Evolutionary conservation across 2,888 invertebrate genomes (phyloP).

Genomic region (Pristionchus exspectatus): DNA sequence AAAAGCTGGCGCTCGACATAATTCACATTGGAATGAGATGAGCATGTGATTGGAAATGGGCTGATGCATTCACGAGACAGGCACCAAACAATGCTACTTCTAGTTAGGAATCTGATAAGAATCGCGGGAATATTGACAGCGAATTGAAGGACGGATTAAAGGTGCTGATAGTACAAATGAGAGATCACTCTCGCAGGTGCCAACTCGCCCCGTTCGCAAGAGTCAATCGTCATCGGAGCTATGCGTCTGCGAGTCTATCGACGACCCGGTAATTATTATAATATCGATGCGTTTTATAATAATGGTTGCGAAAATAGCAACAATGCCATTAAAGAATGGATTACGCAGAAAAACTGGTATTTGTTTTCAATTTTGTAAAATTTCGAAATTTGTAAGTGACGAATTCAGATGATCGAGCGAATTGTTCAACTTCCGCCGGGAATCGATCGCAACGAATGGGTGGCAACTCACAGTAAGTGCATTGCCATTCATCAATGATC

Average conservation of each 20-base stretch:
- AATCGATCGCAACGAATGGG: slow-evolving; percentile 98
- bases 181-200: slow-evolving; percentile 26
- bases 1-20: neutral
- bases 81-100: slow-evolving; percentile 17
- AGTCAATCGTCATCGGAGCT: slow-evolving; percentile 57
- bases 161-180: neutral
- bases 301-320: too few species aligned
- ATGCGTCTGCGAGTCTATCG: slow-evolving; percentile 77
- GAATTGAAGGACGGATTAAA: neutral
- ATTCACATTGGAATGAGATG: neutral
- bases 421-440: slow-evolving; percentile 95
- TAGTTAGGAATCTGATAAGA: neutral
- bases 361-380: neutral
- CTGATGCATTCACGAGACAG: neutral
- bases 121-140: neutral
- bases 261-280: slow-evolving; percentile 65
- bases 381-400: neutral
- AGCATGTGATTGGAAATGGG: neutral
- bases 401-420: slow-evolving; percentile 85
- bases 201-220: slow-evolving; percentile 43
- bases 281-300: too few species aligned
- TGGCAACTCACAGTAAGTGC: slow-evolving; percentile 94
- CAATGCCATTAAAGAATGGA: too few species aligned
- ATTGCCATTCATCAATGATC: neutral
- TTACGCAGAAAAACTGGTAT: too few species aligned